Base-by-base conservation (phyloP, 1,140 invertebrate genomes). In the Drosophila pseudoobscura region DNA sequence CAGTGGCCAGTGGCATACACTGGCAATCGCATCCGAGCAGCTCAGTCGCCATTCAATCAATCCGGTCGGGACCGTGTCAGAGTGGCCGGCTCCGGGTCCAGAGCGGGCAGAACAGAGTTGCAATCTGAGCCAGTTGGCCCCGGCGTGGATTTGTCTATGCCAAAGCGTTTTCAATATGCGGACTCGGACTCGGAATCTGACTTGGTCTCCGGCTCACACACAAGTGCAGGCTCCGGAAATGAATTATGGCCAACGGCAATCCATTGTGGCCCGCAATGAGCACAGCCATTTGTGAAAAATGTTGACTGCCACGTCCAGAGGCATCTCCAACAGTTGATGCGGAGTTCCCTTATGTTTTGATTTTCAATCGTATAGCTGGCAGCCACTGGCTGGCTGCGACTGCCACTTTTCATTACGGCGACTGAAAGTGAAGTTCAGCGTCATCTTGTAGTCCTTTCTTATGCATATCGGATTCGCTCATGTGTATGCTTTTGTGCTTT, bases 341-440 rank as follows among this genome's bases (percentile, higher is more conserved):
- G 31, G 35, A 57, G 64, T 55, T 69, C 22, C 39, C 35, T 50
- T 69, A 53, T 80, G 60, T 71, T 80, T 77, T 61, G 72, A 35
- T 47, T 54, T 54, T 55, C 49, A 76, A 80, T 80, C 78, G 76
- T 26, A 26, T 26, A 26, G 24, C 24, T 26, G 24, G 24, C 24
- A 26, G 24, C 35, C 56, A 43, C 35, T 35, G 39, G 31, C 43
- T 54, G n/a, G 39, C 45, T 71, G 62, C 53, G 72, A 49, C 56
- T 80, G 78, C 46, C 66, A 54, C 52, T 80, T 72, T 72, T 66
- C 53, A 77, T 80, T 76, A 61, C 41, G 56, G 45, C 56, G 46
- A 31, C 35, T 15, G 29, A 46, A 24, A 51, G 44, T 35, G 8
- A 52, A 2, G 60, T 20, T 41, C 22, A 22, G 6, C 29, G 29